These are phyloP conservation scores for Eulithis prunata DNA, from an alignment of 2,888 invertebrate genomes.

Conservation along the genomic window DNA sequence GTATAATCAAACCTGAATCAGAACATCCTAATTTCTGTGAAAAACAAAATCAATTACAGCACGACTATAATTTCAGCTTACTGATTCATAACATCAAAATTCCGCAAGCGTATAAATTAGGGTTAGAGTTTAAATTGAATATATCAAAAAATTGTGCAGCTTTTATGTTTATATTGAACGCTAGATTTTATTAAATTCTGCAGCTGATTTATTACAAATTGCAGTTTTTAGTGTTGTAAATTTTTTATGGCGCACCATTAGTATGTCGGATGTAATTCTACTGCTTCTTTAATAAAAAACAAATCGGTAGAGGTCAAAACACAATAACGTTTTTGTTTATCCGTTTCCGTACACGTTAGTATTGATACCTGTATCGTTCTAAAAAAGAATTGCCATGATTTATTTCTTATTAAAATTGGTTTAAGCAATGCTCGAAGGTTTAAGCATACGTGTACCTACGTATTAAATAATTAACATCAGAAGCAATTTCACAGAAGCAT, in stretches of 20 bases:
- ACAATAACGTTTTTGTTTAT: background rate
- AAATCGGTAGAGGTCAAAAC: background rate
- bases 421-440: too few species aligned
- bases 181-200: slow-evolving; percentile 5
- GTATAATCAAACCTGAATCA: slow-evolving; percentile 21
- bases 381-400: too few species aligned
- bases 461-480: background rate
- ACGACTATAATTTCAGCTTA: slow-evolving; percentile 19
- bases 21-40: slow-evolving; percentile 15
- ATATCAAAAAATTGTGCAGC: background rate
- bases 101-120: slow-evolving; percentile 24
- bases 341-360: background rate
- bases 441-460: too few species aligned
- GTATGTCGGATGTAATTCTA: background rate
- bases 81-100: slow-evolving; percentile 18
- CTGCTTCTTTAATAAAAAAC: background rate
- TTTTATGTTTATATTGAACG: slow-evolving; percentile 11
- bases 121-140: slow-evolving; percentile 27
- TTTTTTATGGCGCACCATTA: slow-evolving; percentile 5
- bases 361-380: too few species aligned
- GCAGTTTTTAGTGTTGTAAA: slow-evolving; percentile 9
- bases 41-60: slow-evolving; percentile 28
- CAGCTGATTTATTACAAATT: slow-evolving; percentile 11
- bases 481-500: background rate
- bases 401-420: too few species aligned